Percentiles rank a stretch among this genome's conserved stretches.
Evolutionary conservation across 1,140 invertebrate genomes (phyloP).

Genomic region (Formica exsecta): DNA sequence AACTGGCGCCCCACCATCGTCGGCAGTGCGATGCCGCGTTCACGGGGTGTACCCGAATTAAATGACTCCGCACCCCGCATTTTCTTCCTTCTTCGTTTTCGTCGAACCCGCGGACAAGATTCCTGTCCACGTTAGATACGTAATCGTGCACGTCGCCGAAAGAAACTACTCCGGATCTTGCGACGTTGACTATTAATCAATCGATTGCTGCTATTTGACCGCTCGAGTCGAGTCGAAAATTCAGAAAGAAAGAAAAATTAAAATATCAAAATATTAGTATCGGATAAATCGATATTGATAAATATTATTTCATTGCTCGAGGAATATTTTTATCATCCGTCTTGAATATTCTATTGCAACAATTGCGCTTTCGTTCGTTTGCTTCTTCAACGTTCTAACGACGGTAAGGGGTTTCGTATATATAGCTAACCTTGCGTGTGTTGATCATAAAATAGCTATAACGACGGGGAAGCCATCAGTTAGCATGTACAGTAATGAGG

Average conservation of each 20-base stretch:
- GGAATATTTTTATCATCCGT: neutral
- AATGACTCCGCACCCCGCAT: slow-evolving; percentile 36
- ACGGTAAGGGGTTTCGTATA: neutral
- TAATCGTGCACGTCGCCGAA: slow-evolving; percentile 12
- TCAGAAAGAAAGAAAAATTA: neutral
- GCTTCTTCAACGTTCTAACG: neutral
- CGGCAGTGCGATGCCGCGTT: slow-evolving; percentile 44
- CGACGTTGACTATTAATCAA: no score
- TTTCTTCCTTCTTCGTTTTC: slow-evolving; percentile 24
- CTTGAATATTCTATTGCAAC: neutral
- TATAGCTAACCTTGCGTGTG: neutral
- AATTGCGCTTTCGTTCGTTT: neutral
- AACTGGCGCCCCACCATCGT: slow-evolving; percentile 80
- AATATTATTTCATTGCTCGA: neutral
- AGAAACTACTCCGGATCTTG: neutral
- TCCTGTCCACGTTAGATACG: neutral
- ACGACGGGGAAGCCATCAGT: neutral
- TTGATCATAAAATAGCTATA: slow-evolving; percentile 9
- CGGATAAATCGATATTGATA: slow-evolving; percentile 35
- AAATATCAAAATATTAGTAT: neutral
- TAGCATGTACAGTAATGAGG: neutral
- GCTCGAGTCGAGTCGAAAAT: neutral
- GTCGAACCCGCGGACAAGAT: neutral
- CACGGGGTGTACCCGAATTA: slow-evolving; percentile 67
- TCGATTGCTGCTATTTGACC: no score